Evolutionary conservation across 2,888 invertebrate genomes (phyloP), one percentile per base, ranked within the genome.

Genomic region (Phytoseiulus persimilis): DNA sequence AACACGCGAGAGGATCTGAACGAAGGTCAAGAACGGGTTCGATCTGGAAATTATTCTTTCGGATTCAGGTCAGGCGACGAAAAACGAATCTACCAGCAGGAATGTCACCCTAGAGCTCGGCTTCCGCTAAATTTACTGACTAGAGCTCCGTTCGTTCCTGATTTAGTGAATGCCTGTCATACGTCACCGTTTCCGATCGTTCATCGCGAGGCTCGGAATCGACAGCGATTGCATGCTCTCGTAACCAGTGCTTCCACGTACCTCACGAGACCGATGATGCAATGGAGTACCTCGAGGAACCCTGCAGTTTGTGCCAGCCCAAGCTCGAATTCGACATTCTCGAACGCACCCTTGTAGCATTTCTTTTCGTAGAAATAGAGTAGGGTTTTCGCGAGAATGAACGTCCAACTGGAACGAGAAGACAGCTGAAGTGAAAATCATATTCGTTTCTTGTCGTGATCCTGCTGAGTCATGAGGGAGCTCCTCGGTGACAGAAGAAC

Each of bases 1-100:
- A 90, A 99, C 95, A 89, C 99, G 94, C 32, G 98, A 98, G 89
- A 95, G 94, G 31, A 98, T 96, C 94, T 98, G 98, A 92, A 96
- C 95, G 3, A 95, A 94, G 0, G 98, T 98, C 45, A 97, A 83
- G 33, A 91, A 32, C 39, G 91, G 90, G 84, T 90, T 90, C 6
- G 91, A 90, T 32, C 87, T 87, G 23, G 3, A 87, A 32, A 65
- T 14, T 14, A 65, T 65, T 65, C 65, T 11, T 23, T 6, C 28
- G 14, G 65, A 2, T 14, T 65, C n/a, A n/a, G n/a, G n/a, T 39
- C 9, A 39, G 39, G 9, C 39, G 9, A 9, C 39, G 39, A n/a
- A n/a, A n/a, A n/a, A n/a, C 39, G 39, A 39, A 39, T 39, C 39
- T 39, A n/a, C n/a, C n/a, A n/a, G n/a, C n/a, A n/a, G n/a, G n/a